These are phyloP conservation scores for Emydoidea blandingii DNA, from an alignment of 2,797 vertebrate species.

Conservation along the genomic window DNA sequence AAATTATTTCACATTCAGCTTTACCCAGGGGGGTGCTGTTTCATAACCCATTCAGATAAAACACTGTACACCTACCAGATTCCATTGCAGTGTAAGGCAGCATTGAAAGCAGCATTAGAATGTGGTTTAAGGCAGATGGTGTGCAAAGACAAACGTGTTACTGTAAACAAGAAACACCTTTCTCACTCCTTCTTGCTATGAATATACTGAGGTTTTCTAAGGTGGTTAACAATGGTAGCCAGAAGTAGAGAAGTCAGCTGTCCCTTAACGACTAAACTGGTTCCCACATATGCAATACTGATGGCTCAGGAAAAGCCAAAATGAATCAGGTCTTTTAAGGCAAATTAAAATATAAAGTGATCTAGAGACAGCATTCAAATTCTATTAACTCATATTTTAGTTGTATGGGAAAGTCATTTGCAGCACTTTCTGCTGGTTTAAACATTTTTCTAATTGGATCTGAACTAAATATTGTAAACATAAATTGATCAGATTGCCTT, in stretches of 20 bases:
- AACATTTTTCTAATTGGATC: not conserved
- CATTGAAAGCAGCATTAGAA: not conserved
- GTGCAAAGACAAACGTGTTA: not conserved
- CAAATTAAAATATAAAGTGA: not conserved
- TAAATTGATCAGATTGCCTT: not conserved
- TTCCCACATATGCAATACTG: fast-evolving
- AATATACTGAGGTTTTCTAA: not conserved
- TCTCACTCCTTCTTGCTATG: not conserved
- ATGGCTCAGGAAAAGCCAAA: not conserved
- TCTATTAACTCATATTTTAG: fast-evolving
- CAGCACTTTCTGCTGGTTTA: not conserved
- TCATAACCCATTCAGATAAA: conserved; percentile 20
- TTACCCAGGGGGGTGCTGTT: conserved; percentile 50
- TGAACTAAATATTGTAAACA: not conserved
- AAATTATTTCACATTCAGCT: conserved; percentile 77
- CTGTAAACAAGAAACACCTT: not conserved
- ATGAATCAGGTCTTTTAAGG: not conserved
- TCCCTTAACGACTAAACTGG: not conserved
- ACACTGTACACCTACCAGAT: not conserved
- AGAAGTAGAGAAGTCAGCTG: not conserved
- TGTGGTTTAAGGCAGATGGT: not conserved
- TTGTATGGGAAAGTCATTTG: not conserved
- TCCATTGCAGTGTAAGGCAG: not conserved
- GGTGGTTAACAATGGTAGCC: not conserved
- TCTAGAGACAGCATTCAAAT: not conserved